Evolutionary conservation across 2,888 invertebrate genomes (phyloP), one percentile per base, ranked within the genome.

Genomic region (Calliphora vomitoria): DNA sequence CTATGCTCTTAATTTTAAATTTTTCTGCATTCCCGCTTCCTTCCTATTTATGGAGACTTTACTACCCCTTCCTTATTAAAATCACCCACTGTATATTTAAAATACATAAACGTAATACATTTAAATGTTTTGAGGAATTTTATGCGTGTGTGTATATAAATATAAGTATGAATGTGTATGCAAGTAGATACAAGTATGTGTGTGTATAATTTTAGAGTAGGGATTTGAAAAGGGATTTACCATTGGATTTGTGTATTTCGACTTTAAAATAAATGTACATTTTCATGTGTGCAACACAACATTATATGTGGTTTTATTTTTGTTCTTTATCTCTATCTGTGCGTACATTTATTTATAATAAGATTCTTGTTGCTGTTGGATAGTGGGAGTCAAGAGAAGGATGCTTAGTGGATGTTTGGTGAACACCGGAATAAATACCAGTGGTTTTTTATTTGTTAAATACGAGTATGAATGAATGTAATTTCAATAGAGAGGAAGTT

Each of bases 181-280:
- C 15, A 3, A n/a, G 47, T 35, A 31, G 3, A 44, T 15, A 2
- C 35, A n/a, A 5, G 2, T 13, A 58, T 41, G 18, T 55, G 35
- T n/a, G n/a, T 8, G n/a, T 55, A 20, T n/a, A n/a, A 8, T 64
- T 81, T 71, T 69, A 75, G 66, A 72, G n/a, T 66, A 41, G 50
- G 85, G 84, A 84, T 86, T 88, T 88, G 74, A 75, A 66, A 68
- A 64, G 80, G 83, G 82, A 81, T 88, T 86, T 82, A 78, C 25
- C 78, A 69, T 69, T 82, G 86, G 88, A 84, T 84, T 86, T 86
- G 81, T 74, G 69, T 86, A 66, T 81, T 86, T 84, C 62, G 78
- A 71, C 66, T 86, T 87, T 84, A 68, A 83, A 72, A 84, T 66
- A 72, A 76, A 76, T 72, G 71, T 78, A 68, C 35, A 76, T 60